A percentile compares a stretch with the other conserved stretches of the same genome.
Evolutionary conservation across 2,113 vertebrate species (phyloP).

Genomic region (Rallus limicola): DNA sequence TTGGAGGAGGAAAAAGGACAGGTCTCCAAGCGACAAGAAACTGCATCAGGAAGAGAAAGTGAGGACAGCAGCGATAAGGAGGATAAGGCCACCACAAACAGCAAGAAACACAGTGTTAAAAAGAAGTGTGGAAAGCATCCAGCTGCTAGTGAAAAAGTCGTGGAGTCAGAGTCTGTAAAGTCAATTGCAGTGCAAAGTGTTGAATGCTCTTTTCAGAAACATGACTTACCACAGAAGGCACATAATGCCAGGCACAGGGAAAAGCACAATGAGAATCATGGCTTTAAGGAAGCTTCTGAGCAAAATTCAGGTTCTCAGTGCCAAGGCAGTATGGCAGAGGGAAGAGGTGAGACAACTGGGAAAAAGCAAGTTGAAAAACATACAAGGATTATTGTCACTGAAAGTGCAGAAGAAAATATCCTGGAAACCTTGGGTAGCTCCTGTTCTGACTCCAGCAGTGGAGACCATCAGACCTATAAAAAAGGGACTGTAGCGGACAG

Average conservation of each 20-base stretch:
- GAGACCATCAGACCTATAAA: background rate
- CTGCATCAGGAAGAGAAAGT: background rate
- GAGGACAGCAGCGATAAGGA: background rate
- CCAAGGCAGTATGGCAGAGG: background rate
- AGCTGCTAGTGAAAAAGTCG: background rate
- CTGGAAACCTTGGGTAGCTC: background rate
- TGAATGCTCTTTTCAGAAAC: background rate
- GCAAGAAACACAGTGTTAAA: background rate
- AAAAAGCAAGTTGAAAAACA: background rate
- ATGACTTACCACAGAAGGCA: background rate
- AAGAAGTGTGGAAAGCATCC: background rate
- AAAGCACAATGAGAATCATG: background rate
- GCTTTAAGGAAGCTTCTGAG: background rate
- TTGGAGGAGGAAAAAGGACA: background rate
- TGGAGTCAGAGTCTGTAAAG: background rate
- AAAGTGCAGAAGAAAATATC: slow-evolving; percentile 1
- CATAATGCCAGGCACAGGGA: background rate
- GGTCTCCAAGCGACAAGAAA: background rate
- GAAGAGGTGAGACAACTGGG: background rate
- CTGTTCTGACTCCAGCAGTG: slow-evolving; percentile 5
- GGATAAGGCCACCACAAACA: background rate
- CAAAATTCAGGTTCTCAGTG: background rate
- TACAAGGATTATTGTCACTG: background rate
- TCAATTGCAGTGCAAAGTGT: background rate
- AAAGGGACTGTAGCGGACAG: background rate